Evolutionary conservation across 2,888 invertebrate species (phyloP).

Genomic region (Sphaerophoria rueppellii): DNA sequence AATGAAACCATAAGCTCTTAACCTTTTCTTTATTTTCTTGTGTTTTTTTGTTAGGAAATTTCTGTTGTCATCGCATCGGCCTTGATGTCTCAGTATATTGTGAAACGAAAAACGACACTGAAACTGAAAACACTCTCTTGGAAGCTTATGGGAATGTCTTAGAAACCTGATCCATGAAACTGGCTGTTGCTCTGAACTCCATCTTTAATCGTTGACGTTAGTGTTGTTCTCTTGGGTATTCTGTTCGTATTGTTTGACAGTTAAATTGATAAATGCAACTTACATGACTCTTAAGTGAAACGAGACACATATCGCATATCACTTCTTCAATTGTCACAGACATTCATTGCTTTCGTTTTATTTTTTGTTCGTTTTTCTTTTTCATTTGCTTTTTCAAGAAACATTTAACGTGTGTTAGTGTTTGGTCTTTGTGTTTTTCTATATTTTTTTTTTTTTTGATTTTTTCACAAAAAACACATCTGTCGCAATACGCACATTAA

Average conservation of each 20-base stretch:
- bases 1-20: slow-evolving; percentile 25
- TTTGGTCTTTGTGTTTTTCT: neutral
- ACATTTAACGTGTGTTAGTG: too few species aligned
- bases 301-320: slow-evolving; percentile 60
- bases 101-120: neutral
- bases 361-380: neutral
- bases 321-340: slow-evolving; percentile 36
- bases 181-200: neutral
- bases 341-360: slow-evolving; percentile 28
- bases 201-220: slow-evolving; percentile 20
- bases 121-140: slow-evolving; percentile 20
- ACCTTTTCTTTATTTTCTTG: slow-evolving; percentile 13
- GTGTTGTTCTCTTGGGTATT: slow-evolving; percentile 38
- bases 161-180: slow-evolving; percentile 11
- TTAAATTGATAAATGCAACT: slow-evolving; percentile 71
- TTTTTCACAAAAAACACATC: neutral
- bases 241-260: slow-evolving; percentile 51
- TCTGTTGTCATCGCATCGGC: slow-evolving; percentile 4
- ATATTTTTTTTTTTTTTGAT: neutral
- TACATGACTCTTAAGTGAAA: slow-evolving; percentile 63
- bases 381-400: neutral
- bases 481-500: too few species aligned
- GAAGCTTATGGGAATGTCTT: slow-evolving; percentile 25
- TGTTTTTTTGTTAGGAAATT: neutral
- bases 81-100: neutral